Conservation (phyloP, 2,113 vertebrate genomes). For the Anarrhichthys ocellatus region DNA sequence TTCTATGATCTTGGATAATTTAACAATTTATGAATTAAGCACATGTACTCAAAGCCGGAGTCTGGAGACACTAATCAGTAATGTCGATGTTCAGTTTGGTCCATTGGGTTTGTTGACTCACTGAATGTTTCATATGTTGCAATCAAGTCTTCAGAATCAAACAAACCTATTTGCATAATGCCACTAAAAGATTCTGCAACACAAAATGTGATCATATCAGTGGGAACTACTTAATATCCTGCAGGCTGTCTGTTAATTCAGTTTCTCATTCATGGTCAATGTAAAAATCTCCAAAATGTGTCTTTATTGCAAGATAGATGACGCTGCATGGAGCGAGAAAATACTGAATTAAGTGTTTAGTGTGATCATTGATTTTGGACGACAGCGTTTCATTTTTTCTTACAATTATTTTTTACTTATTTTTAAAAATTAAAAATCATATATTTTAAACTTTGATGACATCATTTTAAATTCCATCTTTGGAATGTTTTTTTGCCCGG, state of each 20-base stretch:
- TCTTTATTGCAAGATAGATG: not conserved
- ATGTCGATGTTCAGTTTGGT: slow-evolving; percentile 2
- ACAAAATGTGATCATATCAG: slow-evolving; percentile 21
- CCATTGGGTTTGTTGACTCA: slow-evolving; percentile 26
- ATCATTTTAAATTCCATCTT: not conserved
- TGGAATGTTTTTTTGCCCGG: not conserved
- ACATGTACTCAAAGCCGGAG: not conserved
- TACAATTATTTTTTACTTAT: not conserved
- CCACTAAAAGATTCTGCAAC: not conserved
- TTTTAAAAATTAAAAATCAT: not conserved
- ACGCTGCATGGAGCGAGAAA: not conserved
- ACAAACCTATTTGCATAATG: slow-evolving; percentile 20
- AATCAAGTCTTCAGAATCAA: not conserved
- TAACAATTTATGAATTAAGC: not conserved
- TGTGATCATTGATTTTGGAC: not conserved
- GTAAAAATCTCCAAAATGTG: not conserved
- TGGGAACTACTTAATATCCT: slow-evolving; percentile 1
- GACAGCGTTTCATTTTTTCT: not conserved
- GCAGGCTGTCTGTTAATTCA: slow-evolving; percentile 1
- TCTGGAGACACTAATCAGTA: not conserved
- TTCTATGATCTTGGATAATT: slow-evolving; percentile 32
- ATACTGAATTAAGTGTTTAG: not conserved
- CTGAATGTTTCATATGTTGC: slow-evolving; percentile 30
- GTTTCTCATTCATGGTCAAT: not conserved
- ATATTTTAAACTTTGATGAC: not conserved